Evolutionary conservation across 1,140 invertebrate species (phyloP), one percentile per base, ranked within the genome.

Genomic region (Drosophila suzukii): DNA sequence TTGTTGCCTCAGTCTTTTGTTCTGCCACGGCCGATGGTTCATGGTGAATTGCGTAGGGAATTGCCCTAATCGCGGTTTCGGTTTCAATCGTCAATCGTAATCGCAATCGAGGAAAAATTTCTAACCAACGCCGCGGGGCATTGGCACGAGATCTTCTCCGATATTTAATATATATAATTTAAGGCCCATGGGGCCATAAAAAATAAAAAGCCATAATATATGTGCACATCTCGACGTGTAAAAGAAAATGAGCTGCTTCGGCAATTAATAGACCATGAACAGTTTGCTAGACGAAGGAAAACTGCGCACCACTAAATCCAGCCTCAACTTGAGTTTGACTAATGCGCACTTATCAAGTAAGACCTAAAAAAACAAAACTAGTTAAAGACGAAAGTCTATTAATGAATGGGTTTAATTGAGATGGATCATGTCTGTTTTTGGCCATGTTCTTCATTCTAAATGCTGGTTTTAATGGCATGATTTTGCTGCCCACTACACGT

Each of bases 1-100:
- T 89, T 73, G 80, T 89, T 88, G 79, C 83, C 76, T 60, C 79
- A 83, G 83, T 89, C 83, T 88, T 88, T 88, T 83, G 84, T 88
- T 81, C 72, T 78, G 78, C 74, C 38, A 32, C 20, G 53, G 47
- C 6, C 8, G 30, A 17, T 7, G 17, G 6, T 39, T 39, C 10
- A 46, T 36, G 55, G 39, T 30, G 27, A 44, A 57, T 41, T 39
- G 46, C 32, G 24, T 15, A 55, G 27, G 32, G 51, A 36, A 46
- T 27, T 12, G 32, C 46, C 15, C 24, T 30, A 41, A 62, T 59
- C 60, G 32, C 38, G 34, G 46, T 51, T 66, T 56, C 38, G 30
- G 30, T 32, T 32, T 32, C 30, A 41, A 49, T 43, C 59, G 32
- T 41, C 54, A 58, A 59, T 59, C 54, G 24, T n/a, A 54, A 57